These are phyloP conservation scores for Ceratina calcarata DNA, from an alignment of 1,140 invertebrate species.

Conservation along the genomic window DNA sequence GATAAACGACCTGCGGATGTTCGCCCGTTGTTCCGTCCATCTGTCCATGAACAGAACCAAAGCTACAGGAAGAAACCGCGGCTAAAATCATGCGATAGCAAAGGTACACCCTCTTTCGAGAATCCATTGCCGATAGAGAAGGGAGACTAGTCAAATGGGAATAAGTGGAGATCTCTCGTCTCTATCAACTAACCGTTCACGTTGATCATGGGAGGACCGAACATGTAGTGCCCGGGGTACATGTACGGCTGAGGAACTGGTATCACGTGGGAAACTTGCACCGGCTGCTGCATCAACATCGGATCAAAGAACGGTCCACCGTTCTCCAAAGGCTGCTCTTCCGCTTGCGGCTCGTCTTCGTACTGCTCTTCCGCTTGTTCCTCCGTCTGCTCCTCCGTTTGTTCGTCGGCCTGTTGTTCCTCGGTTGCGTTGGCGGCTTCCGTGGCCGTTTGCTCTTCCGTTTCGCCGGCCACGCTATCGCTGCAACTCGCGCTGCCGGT, in stretches of 20 bases:
- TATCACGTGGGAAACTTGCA: slow-evolving; percentile 70
- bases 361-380: slow-evolving; percentile 29
- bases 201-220: slow-evolving; percentile 78
- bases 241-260: slow-evolving; percentile 76
- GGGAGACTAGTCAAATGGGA: background rate
- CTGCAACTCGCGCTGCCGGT: slow-evolving; percentile 65
- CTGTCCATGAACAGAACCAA: slow-evolving; percentile 61
- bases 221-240: slow-evolving; percentile 80
- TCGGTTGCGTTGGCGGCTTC: slow-evolving; percentile 27
- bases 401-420: slow-evolving; percentile 23
- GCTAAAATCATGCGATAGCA: slow-evolving; percentile 40
- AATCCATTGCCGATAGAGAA: background rate
- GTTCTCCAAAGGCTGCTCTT: slow-evolving; percentile 49
- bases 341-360: slow-evolving; percentile 48
- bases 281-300: slow-evolving; percentile 67
- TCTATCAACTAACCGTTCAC: slow-evolving; percentile 77
- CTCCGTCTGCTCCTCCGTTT: slow-evolving; percentile 43
- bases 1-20: slow-evolving; percentile 30
- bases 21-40: slow-evolving; percentile 67
- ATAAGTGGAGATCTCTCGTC: background rate
- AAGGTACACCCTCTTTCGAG: slow-evolving; percentile 5
- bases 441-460: slow-evolving; percentile 41
- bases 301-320: slow-evolving; percentile 61
- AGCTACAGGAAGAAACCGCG: slow-evolving; percentile 44
- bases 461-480: slow-evolving; percentile 64